Evolutionary conservation across 2,888 invertebrate genomes (phyloP).

Genomic region (Anorthoa munda): DNA sequence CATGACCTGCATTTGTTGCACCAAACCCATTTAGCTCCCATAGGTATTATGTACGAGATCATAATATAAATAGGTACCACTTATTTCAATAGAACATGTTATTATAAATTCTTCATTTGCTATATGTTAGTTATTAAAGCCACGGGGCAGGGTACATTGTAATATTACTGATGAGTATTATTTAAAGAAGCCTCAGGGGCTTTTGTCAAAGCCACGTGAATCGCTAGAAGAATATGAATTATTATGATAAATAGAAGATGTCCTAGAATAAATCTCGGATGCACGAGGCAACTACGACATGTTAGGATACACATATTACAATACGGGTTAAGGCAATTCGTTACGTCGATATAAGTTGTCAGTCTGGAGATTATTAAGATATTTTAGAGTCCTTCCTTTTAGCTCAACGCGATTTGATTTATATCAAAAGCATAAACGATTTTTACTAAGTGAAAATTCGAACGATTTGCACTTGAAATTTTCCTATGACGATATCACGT

Average conservation of each 20-base stretch:
- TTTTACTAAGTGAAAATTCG: too few relatives aligned
- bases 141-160: constrained; percentile 11
- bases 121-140: constrained; percentile 17
- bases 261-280: background rate
- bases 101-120: constrained; percentile 37
- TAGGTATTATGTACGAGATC: constrained; percentile 14
- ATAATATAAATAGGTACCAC: constrained; percentile 15
- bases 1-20: constrained; percentile 27
- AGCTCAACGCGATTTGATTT: too few relatives aligned
- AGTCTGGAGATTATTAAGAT: background rate
- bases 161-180: constrained; percentile 26
- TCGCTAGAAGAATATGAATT: constrained; percentile 1
- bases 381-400: too few relatives aligned
- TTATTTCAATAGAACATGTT: constrained; percentile 35
- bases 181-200: constrained; percentile 22
- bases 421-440: too few relatives aligned
- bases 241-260: background rate
- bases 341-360: too few relatives aligned
- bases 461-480: too few relatives aligned
- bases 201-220: constrained; percentile 21
- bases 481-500: too few relatives aligned
- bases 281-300: background rate
- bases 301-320: too few relatives aligned
- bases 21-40: constrained; percentile 6
- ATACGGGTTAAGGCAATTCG: background rate